A percentile compares a stretch with the other conserved stretches of the same genome.
Evolutionary conservation across 2,113 vertebrate genomes (phyloP).

Genomic region (Psilopogon haemacephalus): DNA sequence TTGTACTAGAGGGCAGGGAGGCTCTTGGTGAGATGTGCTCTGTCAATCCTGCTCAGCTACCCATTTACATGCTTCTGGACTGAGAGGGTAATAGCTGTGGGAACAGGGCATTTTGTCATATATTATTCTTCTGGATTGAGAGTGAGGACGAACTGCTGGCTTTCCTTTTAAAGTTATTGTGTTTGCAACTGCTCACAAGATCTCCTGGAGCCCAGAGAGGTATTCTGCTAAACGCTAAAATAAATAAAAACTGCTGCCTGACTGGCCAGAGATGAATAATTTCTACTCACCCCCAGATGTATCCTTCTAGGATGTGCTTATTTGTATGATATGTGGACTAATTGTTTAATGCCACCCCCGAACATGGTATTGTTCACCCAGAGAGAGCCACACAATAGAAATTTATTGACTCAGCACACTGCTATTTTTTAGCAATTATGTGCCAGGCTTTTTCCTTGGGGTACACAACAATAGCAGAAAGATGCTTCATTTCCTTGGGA

Average conservation of each 20-base stretch:
- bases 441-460: slow-evolving; percentile 55
- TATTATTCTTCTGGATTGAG: not conserved
- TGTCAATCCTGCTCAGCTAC: not conserved
- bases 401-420: slow-evolving; percentile 67
- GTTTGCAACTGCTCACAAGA: slow-evolving; percentile 49
- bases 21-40: not conserved
- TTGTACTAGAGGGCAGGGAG: not conserved
- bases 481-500: slow-evolving; percentile 46
- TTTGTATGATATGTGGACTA: slow-evolving; percentile 65
- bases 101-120: slow-evolving; percentile 21
- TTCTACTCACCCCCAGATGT: slow-evolving; percentile 56
- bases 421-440: slow-evolving; percentile 67
- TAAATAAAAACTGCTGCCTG: slow-evolving; percentile 65
- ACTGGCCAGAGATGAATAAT: slow-evolving; percentile 49
- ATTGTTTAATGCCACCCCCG: slow-evolving; percentile 64
- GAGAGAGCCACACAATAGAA: slow-evolving; percentile 63
- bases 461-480: slow-evolving; percentile 63
- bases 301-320: slow-evolving; percentile 62
- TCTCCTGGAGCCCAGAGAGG: slow-evolving; percentile 60
- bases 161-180: slow-evolving; percentile 52
- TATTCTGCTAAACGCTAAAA: slow-evolving; percentile 51
- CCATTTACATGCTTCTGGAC: not conserved
- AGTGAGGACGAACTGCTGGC: slow-evolving; percentile 48
- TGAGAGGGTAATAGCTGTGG: not conserved
- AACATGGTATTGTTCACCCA: slow-evolving; percentile 54